These are phyloP conservation scores for Chaetogeoica ovagalla DNA, from an alignment of 2,888 invertebrate species.

Conservation along the genomic window DNA sequence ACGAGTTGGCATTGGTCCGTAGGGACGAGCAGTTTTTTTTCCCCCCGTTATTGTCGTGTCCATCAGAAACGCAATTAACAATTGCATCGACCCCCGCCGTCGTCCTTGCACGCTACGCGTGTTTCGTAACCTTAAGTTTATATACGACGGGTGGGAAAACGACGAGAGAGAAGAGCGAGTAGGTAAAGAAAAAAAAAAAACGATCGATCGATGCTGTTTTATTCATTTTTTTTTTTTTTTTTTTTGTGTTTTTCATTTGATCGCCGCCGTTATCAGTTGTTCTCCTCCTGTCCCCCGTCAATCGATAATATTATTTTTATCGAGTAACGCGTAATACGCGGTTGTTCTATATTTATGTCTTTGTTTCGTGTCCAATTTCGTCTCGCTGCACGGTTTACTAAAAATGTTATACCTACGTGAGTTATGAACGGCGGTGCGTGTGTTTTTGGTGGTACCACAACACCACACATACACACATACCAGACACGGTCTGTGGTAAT, in stretches of 20 bases:
- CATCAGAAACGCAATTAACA: background rate
- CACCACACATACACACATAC: too few species aligned
- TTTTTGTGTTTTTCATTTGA: too few species aligned
- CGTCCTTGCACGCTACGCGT: background rate
- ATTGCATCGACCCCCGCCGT: background rate
- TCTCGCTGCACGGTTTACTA: too few species aligned
- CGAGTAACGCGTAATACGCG: background rate
- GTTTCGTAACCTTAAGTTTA: too few species aligned
- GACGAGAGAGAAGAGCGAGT: background rate
- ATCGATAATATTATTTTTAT: slow-evolving; percentile 20
- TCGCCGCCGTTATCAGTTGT: background rate
- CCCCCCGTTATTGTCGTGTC: too few species aligned
- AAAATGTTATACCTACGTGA: too few species aligned
- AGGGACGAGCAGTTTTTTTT: too few species aligned
- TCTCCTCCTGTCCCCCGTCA: background rate
- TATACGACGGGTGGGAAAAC: too few species aligned
- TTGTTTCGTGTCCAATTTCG: background rate
- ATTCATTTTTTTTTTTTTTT: background rate
- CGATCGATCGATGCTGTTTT: background rate
- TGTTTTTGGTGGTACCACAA: too few species aligned
- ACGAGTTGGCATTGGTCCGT: too few species aligned
- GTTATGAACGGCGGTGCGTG: background rate
- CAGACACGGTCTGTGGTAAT: too few species aligned
- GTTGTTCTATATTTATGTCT: background rate
- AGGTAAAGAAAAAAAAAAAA: background rate